Conservation (phyloP, 2,888 invertebrate species). For the Nebria salina region DNA sequence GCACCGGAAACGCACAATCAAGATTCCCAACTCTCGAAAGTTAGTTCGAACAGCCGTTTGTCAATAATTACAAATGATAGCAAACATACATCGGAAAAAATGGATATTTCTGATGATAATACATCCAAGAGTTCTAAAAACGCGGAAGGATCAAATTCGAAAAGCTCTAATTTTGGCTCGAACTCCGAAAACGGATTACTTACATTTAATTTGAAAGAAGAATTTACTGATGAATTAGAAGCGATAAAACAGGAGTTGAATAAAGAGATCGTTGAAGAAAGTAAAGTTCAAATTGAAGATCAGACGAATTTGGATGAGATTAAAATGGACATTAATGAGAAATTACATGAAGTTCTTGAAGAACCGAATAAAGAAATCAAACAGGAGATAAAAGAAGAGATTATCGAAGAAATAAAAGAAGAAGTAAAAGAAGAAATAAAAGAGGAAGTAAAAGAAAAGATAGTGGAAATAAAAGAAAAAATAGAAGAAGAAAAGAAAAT, state of each 20-base stretch:
- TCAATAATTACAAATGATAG: slow-evolving; percentile 67
- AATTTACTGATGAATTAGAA: slow-evolving; percentile 36
- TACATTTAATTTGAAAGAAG: slow-evolving; percentile 40
- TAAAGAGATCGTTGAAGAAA: slow-evolving; percentile 55
- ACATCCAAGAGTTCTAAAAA: slow-evolving; percentile 20
- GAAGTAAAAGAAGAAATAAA: not conserved
- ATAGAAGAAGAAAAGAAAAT: slow-evolving; percentile 46
- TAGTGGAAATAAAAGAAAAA: slow-evolving; percentile 31
- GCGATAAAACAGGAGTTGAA: slow-evolving; percentile 78
- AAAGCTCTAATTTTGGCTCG: not conserved
- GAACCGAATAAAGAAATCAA: slow-evolving; percentile 7
- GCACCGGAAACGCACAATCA: slow-evolving; percentile 19
- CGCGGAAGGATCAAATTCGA: slow-evolving; percentile 9
- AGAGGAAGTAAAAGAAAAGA: slow-evolving; percentile 15
- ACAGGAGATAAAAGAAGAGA: slow-evolving; percentile 14
- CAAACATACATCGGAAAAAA: slow-evolving; percentile 61
- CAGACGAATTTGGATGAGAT: slow-evolving; percentile 20
- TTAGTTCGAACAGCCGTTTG: slow-evolving; percentile 69
- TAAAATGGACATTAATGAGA: slow-evolving; percentile 26
- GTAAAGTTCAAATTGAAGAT: slow-evolving; percentile 46
- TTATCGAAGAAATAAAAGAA: not conserved
- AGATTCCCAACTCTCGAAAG: slow-evolving; percentile 70
- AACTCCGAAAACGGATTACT: slow-evolving; percentile 15
- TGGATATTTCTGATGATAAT: slow-evolving; percentile 56
- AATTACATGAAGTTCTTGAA: not conserved